Base-by-base conservation (phyloP, 2,797 vertebrate species). In the Parauchenoglanis ngamensis region DNA sequence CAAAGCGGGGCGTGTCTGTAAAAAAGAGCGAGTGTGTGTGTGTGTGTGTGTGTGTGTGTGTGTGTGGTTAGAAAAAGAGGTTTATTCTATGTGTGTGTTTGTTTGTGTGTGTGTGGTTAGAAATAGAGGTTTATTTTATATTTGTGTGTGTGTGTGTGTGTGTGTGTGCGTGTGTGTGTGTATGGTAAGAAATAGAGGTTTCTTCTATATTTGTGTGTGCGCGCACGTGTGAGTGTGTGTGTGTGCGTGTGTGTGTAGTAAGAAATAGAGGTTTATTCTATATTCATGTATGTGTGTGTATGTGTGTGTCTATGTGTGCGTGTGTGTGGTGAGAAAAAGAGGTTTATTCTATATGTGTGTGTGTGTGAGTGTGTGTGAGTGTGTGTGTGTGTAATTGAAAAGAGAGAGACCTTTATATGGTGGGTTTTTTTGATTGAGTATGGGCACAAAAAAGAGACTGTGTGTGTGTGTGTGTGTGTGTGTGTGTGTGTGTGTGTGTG, bases 1-100 rank as follows among this genome's bases (percentile, higher is more conserved):
- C 75, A 86, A 86, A 86, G 76, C 72, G 23, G 61, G 85, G 83
- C 11, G 83, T 73, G 83, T 72, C 76, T 85, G 63, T 25, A 78
- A 49, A 54, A 49, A 31, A 56, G 54, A 46, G 63, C 15, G 12
- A 1, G 54, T n/a, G n/a, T 70, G 8, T 63, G 68, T 76, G 19
- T 59, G n/a, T 59, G 35, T 73, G 72, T 46, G 80, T 79, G 73
- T 73, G 19, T 17, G 54, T 70, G 67, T 44, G 44, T 52, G 54
- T 54, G 25, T 15, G 54, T 52, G 70, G 12, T 84, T 72, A 61
- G 49, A 31, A 68, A 80, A 49, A 59, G 25, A 31, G 57, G 17
- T 63, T 77, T 84, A 72, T 72, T 77, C 25, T 76, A 21, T 76
- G 46, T 61, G 28, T n/a, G 46, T 40, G 77, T 75, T 57, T 83